Evolutionary conservation across 92 coral and sea anemone genomes (phyloP).

Genomic region (Nematostella vectensis): DNA sequence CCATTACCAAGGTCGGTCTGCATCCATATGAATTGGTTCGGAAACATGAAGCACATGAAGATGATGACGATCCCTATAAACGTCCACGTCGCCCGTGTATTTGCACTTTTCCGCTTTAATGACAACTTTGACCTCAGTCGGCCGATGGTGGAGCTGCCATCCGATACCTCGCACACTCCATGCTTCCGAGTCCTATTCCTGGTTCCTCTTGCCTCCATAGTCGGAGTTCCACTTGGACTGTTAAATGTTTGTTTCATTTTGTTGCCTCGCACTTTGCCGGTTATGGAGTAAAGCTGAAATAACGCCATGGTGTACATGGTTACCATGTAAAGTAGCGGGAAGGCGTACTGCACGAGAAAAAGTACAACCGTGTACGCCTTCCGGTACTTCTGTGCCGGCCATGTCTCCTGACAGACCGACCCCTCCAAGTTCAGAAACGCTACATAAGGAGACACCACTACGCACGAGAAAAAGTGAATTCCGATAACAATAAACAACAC

Average conservation of each 20-base stretch:
- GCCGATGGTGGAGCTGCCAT: neutral
- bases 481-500: constrained; percentile 8
- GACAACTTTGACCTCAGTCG: neutral
- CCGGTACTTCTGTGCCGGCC: constrained; percentile 51
- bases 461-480: constrained; percentile 12
- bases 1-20: constrained; percentile 80
- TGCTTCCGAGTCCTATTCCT: neutral
- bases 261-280: constrained; percentile 8
- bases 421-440: constrained; percentile 18
- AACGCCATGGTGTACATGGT: constrained; percentile 54
- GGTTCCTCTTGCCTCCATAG: constrained; percentile 14
- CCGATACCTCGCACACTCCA: neutral
- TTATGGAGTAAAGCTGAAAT: constrained; percentile 24
- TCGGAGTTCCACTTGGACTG: too few relatives aligned
- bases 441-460: constrained; percentile 17
- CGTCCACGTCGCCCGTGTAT: constrained; percentile 60
- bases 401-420: constrained; percentile 39
- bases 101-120: constrained; percentile 14
- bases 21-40: constrained; percentile 70
- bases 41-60: constrained; percentile 71
- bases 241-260: constrained; percentile 3
- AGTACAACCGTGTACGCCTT: constrained; percentile 56
- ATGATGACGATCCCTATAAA: constrained; percentile 55
- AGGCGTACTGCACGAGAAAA: constrained; percentile 65
- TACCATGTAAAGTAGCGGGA: constrained; percentile 70